phyloP scores from a whole-genome alignment of 2,113 vertebrate species.

The Hippopotamus amphibius region DNA sequence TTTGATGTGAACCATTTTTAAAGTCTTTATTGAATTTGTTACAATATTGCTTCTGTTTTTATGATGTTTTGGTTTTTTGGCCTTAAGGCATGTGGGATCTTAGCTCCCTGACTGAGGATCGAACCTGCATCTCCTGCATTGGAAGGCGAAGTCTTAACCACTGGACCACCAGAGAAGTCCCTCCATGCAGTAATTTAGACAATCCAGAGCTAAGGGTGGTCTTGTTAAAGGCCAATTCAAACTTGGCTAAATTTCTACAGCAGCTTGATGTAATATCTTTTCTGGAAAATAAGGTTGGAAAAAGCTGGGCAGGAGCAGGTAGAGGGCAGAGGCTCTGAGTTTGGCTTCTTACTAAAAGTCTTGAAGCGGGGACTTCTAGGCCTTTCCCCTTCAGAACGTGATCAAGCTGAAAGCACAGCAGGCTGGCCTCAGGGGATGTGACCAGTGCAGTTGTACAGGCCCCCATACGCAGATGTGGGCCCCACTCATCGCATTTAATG shows the following conservation, averaged over 20 bases:
- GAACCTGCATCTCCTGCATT: no score
- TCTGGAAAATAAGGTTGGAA: not conserved
- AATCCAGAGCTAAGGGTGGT: not conserved
- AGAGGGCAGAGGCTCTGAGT: not conserved
- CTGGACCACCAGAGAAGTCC: no score
- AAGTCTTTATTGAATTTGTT: no score
- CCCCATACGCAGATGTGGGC: not conserved
- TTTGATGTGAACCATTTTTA: no score
- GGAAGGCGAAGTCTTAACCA: no score
- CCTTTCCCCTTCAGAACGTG: not conserved
- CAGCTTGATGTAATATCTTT: not conserved
- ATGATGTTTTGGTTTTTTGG: no score
- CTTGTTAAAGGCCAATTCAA: constrained; percentile 9
- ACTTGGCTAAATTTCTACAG: not conserved
- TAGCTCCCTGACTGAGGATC: no score
- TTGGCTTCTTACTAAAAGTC: not conserved
- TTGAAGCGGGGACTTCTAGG: not conserved
- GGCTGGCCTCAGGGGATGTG: not conserved
- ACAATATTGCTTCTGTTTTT: no score
- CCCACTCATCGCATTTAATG: not conserved
- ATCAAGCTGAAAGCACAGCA: not conserved
- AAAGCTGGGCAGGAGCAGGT: not conserved
- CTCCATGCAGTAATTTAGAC: not conserved
- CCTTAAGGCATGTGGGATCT: no score
- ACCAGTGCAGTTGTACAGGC: not conserved